Evolutionary conservation across 1,140 invertebrate species (phyloP), one percentile per base, ranked within the genome.

Genomic region (Drosophila paulistorum): DNA sequence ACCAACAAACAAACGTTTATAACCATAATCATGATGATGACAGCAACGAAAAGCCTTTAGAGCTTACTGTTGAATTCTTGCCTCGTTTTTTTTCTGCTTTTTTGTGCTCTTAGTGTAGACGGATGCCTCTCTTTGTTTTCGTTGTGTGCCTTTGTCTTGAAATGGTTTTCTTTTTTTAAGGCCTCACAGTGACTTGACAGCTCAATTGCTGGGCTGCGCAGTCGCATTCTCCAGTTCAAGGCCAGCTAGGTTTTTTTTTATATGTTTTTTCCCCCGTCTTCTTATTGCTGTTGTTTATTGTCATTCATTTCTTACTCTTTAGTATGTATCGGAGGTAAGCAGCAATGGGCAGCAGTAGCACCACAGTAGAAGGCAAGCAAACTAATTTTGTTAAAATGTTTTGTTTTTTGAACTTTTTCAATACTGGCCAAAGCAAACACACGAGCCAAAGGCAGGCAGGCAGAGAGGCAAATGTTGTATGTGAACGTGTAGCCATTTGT

Each of bases 311-410:
- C 33, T 39, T 26, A n/a, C 26, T 60, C 4, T 54, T 45, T 65
- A n/a, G 9, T 39, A 37, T 66, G 65, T 57, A 51, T 45, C 9
- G 20, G 39, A 17, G 33, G 45, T 11, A 42, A 33, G 54, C 41
- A 20, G 26, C 20, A 55, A 30, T 30, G 30, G 10, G 10, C 13
- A 23, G 39, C 20, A 42, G 45, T 14, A 37, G 39, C 10, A 26
- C 23, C 2, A 42, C 41, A n/a, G 41, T 42, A 1, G 41, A 6
- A 14, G 42, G 45, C 62, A 64, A 61, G 69, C 70, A 74, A 69
- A 82, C 81, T 85, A 85, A 85, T 85, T 85, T 85, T 64, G 65
- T 75, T 75, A 79, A 85, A 85, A 72, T 85, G 68, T 55, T 76
- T 68, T 59, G 41, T 35, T 63, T 72, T 78, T 75, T 76, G 62